These are phyloP conservation scores for Drosophila emarginata DNA, from an alignment of 2,888 invertebrate species.

Conservation along the genomic window DNA sequence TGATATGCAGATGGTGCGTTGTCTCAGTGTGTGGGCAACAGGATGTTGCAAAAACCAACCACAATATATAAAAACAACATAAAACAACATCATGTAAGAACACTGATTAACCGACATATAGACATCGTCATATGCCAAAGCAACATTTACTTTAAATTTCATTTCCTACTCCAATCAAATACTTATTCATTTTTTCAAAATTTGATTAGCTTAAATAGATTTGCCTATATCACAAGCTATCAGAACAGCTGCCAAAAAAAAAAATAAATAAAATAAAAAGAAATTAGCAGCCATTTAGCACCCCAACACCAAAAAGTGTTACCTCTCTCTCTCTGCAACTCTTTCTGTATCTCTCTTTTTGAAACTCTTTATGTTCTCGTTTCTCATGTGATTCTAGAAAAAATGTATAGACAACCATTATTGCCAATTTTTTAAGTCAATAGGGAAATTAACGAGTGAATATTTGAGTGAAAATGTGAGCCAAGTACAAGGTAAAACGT, in stretches of 20 bases:
- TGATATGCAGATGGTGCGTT: slow-evolving; percentile 67
- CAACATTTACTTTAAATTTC: slow-evolving; percentile 12
- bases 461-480: slow-evolving; percentile 10
- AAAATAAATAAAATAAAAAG: background rate
- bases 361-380: slow-evolving; percentile 10
- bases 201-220: slow-evolving; percentile 43
- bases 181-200: slow-evolving; percentile 22
- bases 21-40: slow-evolving; percentile 23
- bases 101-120: slow-evolving; percentile 19
- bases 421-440: slow-evolving; percentile 11
- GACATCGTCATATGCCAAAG: background rate
- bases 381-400: slow-evolving; percentile 41
- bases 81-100: slow-evolving; percentile 13
- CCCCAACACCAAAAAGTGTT: slow-evolving; percentile 2
- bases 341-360: no score
- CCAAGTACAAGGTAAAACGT: slow-evolving; percentile 21
- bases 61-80: slow-evolving; percentile 34
- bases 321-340: background rate
- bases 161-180: slow-evolving; percentile 21
- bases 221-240: slow-evolving; percentile 26
- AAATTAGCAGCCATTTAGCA: slow-evolving; percentile 43
- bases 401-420: slow-evolving; percentile 26
- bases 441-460: slow-evolving; percentile 32
- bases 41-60: slow-evolving; percentile 32
- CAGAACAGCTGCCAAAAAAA: slow-evolving; percentile 24